phyloP scores from a whole-genome alignment of 2,888 invertebrate species.

The Pheosia tremula region DNA sequence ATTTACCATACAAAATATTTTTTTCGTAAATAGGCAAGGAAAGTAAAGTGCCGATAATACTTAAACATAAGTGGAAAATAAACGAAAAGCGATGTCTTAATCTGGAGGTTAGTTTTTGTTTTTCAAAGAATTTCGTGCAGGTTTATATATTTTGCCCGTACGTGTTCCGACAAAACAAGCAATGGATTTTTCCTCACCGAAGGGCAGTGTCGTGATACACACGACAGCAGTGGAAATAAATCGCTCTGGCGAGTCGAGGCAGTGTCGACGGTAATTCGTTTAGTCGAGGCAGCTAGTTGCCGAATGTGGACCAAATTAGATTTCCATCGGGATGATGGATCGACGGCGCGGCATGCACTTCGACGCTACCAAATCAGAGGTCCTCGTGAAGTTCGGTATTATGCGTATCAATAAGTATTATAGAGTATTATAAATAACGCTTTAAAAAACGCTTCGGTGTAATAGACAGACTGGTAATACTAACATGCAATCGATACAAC shows the following conservation, averaged over 20 bases:
- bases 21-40: no score
- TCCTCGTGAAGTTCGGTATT: not conserved
- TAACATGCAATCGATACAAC: no score
- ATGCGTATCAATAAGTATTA: not conserved
- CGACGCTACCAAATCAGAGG: slow-evolving; percentile 53
- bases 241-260: slow-evolving; percentile 55
- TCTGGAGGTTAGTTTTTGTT: no score
- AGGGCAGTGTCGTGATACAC: slow-evolving; percentile 8
- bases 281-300: slow-evolving; percentile 62
- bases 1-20: no score
- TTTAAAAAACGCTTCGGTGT: no score
- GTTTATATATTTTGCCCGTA: not conserved
- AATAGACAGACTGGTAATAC: no score
- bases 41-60: no score
- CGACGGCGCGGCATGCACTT: slow-evolving; percentile 42
- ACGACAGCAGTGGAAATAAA: slow-evolving; percentile 57
- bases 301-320: slow-evolving; percentile 72
- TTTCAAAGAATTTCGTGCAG: no score
- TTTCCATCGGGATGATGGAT: slow-evolving; percentile 79
- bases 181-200: not conserved
- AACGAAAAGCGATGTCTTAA: no score
- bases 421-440: no score
- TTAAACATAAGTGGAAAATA: no score
- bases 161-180: not conserved
- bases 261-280: slow-evolving; percentile 69